Conservation (phyloP, 2,888 invertebrate genomes). For the Plusia festucae region DNA sequence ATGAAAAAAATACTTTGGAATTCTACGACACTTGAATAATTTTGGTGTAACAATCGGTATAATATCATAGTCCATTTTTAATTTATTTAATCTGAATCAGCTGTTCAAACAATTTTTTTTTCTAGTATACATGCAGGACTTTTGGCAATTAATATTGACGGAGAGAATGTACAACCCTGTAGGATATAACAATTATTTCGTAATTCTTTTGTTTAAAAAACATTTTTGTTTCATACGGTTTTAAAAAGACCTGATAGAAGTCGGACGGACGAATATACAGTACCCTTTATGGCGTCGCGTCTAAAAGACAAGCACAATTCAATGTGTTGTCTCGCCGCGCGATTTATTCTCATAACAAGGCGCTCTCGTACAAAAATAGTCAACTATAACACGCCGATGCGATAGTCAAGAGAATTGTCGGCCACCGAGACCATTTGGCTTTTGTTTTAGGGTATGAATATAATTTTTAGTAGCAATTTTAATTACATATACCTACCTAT, state of each 20-base stretch:
- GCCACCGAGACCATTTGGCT: constrained; percentile 6
- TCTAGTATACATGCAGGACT: no score
- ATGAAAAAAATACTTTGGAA: no score
- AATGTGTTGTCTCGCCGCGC: constrained; percentile 67
- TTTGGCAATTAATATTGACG: no score
- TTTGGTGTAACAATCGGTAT: no score
- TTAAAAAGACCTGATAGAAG: constrained; percentile 5
- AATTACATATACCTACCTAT: no score
- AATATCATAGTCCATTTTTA: no score
- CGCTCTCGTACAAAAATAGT: constrained; percentile 66
- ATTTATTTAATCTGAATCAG: no score
- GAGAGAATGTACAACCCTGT: no score
- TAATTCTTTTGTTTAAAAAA: no score
- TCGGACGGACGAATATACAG: constrained; percentile 32
- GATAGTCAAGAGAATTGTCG: constrained; percentile 3
- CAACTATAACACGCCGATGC: constrained; percentile 29
- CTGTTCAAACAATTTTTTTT: no score
- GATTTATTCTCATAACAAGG: constrained; percentile 78
- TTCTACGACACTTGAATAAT: no score
- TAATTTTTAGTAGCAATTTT: background rate
- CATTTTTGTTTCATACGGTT: background rate
- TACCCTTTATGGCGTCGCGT: constrained; percentile 25
- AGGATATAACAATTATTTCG: no score
- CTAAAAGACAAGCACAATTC: constrained; percentile 64
- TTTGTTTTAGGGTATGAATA: constrained; percentile 11